Base-by-base conservation (phyloP, 2,113 vertebrate genomes). In the Microcebus ravelobensis region DNA sequence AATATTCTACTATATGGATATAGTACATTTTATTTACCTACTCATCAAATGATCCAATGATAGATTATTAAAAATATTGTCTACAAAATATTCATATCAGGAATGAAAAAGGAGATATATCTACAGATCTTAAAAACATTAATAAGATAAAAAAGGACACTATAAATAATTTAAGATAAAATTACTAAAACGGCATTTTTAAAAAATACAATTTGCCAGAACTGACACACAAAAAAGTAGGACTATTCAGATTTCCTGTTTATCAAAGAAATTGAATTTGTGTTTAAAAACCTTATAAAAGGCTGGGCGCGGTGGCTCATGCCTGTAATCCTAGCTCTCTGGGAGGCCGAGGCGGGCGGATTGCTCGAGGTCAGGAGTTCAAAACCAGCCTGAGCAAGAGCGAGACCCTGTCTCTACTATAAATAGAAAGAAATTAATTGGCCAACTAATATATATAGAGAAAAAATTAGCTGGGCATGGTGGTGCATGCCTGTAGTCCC, bases 241-340 rank as follows among this genome's bases (percentile, higher is more conserved):
- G 68, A 52, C 50, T 68, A 80, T 48, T 92, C 50, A 70, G 8
- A 70, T 85, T 80, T 91, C 79, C 65, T 61, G 18, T 88, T 76
- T 88, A 88, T 92, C 74, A 63, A 77, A 74, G 27, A 90, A 90
- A 73, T 36, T 76, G 27, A 96, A 86, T 73, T 95, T 93, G 17
- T 94, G n/a, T 67, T 91, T 80, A 91, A 96, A 91, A 93, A 42
- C 36, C 29, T 55, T 80, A 63, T 36, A 17, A 67, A 42, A 42
- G 42, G 42, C 42, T 1, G 42, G 42, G 42, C 42, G 5, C 6
- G 42, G 42, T 42, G 42, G 42, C 42, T 42, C 6, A 42, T 6
- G 42, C 42, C 42, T 42, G 42, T 42, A 42, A 42, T 42, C 42
- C 42, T 42, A 42, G 42, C 42, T 42, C 42, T 42, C 42, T 42